These are phyloP conservation scores for Malurus leucopterus DNA, from an alignment of 2,797 vertebrate genomes.

Conservation along the genomic window DNA sequence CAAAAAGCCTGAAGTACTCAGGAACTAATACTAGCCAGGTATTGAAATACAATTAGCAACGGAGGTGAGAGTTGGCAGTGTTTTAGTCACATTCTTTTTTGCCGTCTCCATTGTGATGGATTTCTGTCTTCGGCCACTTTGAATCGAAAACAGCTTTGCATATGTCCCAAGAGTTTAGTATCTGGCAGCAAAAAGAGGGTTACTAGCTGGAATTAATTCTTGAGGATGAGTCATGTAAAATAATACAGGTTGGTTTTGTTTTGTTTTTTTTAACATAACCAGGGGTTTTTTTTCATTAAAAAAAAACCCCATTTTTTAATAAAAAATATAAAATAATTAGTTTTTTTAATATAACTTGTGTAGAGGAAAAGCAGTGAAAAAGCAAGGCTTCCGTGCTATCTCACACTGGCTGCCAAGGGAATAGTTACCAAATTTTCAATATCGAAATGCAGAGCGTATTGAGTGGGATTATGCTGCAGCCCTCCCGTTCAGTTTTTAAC, in stretches of 20 bases:
- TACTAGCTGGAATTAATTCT: neutral
- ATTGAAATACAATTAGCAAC: neutral
- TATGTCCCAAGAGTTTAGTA: neutral
- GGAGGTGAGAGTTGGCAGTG: neutral
- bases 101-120: neutral
- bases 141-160: neutral
- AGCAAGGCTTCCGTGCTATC: neutral
- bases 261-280: no score
- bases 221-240: neutral
- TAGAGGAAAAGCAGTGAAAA: neutral
- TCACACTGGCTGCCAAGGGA: neutral
- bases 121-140: neutral
- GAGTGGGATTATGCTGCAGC: fast-evolving
- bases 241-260: neutral
- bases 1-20: neutral
- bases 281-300: neutral
- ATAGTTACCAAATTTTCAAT: fast-evolving
- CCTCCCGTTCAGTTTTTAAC: neutral
- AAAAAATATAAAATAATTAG: no score
- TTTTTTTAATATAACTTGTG: neutral
- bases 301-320: no score
- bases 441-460: fast-evolving
- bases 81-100: neutral
- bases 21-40: neutral
- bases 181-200: neutral